Base-by-base conservation (phyloP, 2,888 invertebrate species). In the Gortyna flavago region DNA sequence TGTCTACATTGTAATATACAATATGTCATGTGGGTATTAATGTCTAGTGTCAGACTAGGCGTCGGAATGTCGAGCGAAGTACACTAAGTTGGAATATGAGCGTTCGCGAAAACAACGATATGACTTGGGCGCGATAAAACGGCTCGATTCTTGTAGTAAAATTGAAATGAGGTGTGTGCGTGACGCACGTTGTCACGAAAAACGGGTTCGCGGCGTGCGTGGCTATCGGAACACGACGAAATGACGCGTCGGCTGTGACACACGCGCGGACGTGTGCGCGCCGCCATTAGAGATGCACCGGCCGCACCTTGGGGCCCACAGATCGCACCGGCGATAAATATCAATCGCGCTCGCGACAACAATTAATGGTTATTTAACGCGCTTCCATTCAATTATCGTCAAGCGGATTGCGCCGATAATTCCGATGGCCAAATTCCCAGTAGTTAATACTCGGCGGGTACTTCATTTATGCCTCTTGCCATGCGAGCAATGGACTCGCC, bases 331-430 rank as follows among this genome's bases (percentile, higher is more conserved):
- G 87, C 74, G 93, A 94, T 95, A 93, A 93, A 94, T 94, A 94
- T 92, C 93, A 92, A 93, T 93, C 90, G 90, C 89, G 86, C 89
- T 92, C 92, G 91, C 91, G 92, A 93, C 95, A 93, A 91, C 93
- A 92, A 93, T 95, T 94, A 95, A 95, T 95, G 93, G 92, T 93
- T 93, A 95, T 95, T 96, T 95, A 95, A 95, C 93, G 94, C 93
- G 90, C 89, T 93, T 92, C 93, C 93, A 94, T 95, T 95, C 95
- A 95, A 95, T 95, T 95, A 95, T 94, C 91, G 92, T 92, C 92
- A 91, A 92, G 91, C 92, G 94, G 92, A 95, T 95, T 93, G 94
- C 90, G 90, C 91, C 94, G 93, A 95, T 95, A 94, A 94, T 94
- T 92, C 92, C 92, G 89, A 94, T 93, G 91, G 90, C 93, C 93